Conservation (phyloP, 2,113 vertebrate genomes). For the Oncorhynchus nerka region DNA sequence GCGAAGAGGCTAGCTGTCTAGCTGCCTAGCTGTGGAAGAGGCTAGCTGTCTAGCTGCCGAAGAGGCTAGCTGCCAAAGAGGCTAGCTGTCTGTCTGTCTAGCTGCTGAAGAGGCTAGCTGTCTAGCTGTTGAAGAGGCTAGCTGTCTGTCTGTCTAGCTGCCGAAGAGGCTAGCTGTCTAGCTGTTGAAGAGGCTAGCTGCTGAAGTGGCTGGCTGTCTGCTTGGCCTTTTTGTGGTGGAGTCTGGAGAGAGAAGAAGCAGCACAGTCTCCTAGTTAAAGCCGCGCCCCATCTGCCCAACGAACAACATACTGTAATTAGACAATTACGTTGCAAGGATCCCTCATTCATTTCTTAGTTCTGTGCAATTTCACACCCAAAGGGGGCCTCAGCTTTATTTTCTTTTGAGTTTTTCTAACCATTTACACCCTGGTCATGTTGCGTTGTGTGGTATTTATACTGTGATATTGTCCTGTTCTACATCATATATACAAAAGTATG, state of each 20-base stretch:
- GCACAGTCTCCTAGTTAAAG: slow-evolving; percentile 77
- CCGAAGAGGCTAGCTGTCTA: too few species aligned
- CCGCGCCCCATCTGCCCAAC: slow-evolving; percentile 73
- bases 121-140: too few species aligned
- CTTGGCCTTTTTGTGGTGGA: slow-evolving; percentile 74
- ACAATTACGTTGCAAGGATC: slow-evolving; percentile 75
- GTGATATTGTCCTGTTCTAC: too few species aligned
- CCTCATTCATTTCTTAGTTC: slow-evolving; percentile 75
- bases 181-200: too few species aligned
- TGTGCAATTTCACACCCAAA: slow-evolving; percentile 68
- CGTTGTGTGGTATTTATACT: too few species aligned
- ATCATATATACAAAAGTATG: too few species aligned
- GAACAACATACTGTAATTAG: slow-evolving; percentile 63
- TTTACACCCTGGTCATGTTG: slow-evolving; percentile 25
- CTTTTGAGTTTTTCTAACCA: slow-evolving; percentile 50
- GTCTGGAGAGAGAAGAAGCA: slow-evolving; percentile 68
- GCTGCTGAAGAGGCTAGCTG: too few species aligned
- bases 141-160: too few species aligned
- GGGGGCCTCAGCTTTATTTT: slow-evolving; percentile 57
- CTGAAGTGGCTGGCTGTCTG: slow-evolving; percentile 67
- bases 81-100: too few species aligned
- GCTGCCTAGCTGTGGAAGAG: too few species aligned
- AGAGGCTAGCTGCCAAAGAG: too few species aligned
- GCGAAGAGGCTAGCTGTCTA: too few species aligned
- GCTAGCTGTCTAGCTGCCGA: fast-evolving